These are phyloP conservation scores for Mustela lutreola DNA, from an alignment of 2,113 vertebrate genomes.

Conservation along the genomic window DNA sequence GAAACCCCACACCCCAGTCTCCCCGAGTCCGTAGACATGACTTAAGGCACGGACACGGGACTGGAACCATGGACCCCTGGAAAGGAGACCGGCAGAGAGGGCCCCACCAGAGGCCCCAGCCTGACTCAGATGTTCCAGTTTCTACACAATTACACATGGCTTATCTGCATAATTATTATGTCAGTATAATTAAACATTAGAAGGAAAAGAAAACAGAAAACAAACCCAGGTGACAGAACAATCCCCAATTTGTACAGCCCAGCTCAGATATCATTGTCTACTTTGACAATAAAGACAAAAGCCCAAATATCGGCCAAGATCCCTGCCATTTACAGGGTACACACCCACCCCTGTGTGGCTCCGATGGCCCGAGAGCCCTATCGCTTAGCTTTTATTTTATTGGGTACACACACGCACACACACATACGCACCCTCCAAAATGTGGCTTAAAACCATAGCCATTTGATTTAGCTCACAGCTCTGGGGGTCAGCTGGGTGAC, in stretches of 20 bases:
- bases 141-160: background rate
- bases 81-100: background rate
- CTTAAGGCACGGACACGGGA: rapidly evolving
- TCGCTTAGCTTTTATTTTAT: no score
- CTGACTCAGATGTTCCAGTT: background rate
- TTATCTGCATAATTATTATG: background rate
- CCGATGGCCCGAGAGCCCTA: background rate
- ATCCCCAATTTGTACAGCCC: rapidly evolving
- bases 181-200: background rate
- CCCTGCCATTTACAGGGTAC: background rate
- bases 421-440: background rate
- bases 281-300: background rate
- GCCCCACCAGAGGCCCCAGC: background rate
- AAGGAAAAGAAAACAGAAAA: background rate
- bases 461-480: background rate
- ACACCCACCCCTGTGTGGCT: background rate
- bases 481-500: background rate
- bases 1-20: rapidly evolving
- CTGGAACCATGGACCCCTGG: background rate
- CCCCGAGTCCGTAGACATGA: rapidly evolving
- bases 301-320: background rate
- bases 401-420: background rate
- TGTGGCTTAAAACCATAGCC: background rate
- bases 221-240: background rate
- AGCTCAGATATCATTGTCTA: background rate